Evolutionary conservation across 1,140 invertebrate species (phyloP), one percentile per base, ranked within the genome.

Genomic region (Choristoneura fumiferana): DNA sequence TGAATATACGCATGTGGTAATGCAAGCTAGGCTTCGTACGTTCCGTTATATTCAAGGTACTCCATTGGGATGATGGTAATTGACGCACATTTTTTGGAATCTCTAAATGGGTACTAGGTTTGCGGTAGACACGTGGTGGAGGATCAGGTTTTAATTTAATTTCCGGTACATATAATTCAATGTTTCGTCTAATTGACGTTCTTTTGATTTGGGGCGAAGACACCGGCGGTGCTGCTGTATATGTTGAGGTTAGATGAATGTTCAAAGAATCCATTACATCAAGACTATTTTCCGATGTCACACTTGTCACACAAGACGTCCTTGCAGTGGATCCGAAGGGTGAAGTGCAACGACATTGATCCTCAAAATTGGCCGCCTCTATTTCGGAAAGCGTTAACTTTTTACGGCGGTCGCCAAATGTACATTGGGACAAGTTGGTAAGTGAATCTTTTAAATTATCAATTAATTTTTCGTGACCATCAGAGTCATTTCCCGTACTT

Each of bases 331-430:
- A 94, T 35, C 91, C 93, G 73, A 94, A 94, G 0, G 94, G 93
- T 1, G 94, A 95, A 0, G 92, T 93, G 78, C 93, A 94, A 55
- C 92, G 91, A 77, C 93, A 95, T 63, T 94, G 93, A 53, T 92
- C 90, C 77, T 94, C 94, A 66, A 92, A 94, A 36, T 91, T 91
- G 58, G 91, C 90, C 14, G 93, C 92, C 67, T 94, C 93, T 36
- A 92, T 91, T 72, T 94, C 93, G 34, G 90, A 91, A 22, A 91
- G 61, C 0, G 90, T 90, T 29, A 90, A 65, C 54, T 78, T 72
- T 66, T 89, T 89, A n/a, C 82, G 75, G 58, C 67, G 65, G 37
- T 77, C 63, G 49, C 68, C 68, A 62, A 70, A 84, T 15, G 62
- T 73, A 8, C 62, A 70, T 55, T 83, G 62, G 0, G 74, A 64